Evolutionary conservation across 2,888 invertebrate genomes (phyloP), one percentile per base, ranked within the genome.

Genomic region (Tipula confusa): DNA sequence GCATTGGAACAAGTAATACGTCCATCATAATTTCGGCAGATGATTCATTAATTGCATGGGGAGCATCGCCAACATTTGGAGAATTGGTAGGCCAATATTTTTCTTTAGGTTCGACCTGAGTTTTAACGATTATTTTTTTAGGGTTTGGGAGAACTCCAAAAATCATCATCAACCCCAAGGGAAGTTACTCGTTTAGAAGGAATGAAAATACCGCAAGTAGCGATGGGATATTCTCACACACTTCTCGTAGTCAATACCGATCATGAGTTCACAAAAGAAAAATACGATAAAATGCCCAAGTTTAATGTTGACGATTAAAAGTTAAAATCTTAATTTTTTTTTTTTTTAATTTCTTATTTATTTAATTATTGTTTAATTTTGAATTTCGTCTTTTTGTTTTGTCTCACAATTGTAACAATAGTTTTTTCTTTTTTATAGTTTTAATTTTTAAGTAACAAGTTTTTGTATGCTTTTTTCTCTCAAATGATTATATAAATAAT

Each of bases 51-150:
- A 95, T 98, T 86, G 95, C 95, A 31, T 98, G 97, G 97, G 98
- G 98, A 2, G 95, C 95, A n/a, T 95, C 96, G 64, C 98, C 98
- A 0, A 97, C 97, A 2, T 98, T 94, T 87, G 98, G 98, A 0
- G 98, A 98, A 91, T 90, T 98, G 91, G 95, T 95, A 88, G 90
- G 15, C 13, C 0, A 81, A 13, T 18, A 1, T n/a, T 1, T n/a
- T 7, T 82, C n/a, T 31, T 82, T 13, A 82, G 15, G 0, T 31
- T n/a, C n/a, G n/a, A n/a, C n/a, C n/a, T n/a, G n/a, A 15, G 18
- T 82, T 4, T 82, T 4, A 82, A 1, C 29, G n/a, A 29, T 36
- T 24, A 82, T 38, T 28, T 36, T 87, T 87, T 0, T 88, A 95
- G 95, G 97, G 97, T 85, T 93, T 96, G 85, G 98, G 98, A 0